Percentiles rank a stretch among this genome's conserved stretches.
Conservation (phyloP, 2,797 vertebrate species). For the Anguilla anguilla region DNA sequence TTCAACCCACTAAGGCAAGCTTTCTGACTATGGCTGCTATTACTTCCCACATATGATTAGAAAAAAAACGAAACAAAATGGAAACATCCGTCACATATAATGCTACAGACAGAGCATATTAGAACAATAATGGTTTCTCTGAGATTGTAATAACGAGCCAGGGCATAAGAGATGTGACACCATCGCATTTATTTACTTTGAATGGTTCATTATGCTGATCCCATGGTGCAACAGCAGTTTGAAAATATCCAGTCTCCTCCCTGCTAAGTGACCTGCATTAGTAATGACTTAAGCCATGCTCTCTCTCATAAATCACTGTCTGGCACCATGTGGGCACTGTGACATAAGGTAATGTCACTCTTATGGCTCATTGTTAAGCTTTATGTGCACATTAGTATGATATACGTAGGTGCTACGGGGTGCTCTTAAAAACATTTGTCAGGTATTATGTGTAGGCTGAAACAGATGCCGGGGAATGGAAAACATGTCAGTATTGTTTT, state of each 20-base stretch:
- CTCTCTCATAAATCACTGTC: neutral
- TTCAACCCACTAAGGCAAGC: neutral
- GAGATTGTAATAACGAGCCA: neutral
- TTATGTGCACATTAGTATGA: conserved; percentile 10
- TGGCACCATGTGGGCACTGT: neutral
- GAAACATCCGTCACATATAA: neutral
- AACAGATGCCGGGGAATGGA: neutral
- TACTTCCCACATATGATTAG: neutral
- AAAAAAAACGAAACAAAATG: too few species aligned
- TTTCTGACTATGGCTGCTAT: neutral
- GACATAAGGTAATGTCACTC: conserved; percentile 13
- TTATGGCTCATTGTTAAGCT: neutral
- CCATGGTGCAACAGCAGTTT: neutral
- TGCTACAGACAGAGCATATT: neutral
- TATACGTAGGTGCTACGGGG: neutral
- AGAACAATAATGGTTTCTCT: neutral
- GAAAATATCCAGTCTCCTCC: neutral
- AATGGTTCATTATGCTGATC: neutral
- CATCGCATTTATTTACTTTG: neutral
- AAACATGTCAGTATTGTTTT: neutral
- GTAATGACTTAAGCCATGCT: neutral
- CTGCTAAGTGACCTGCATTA: neutral
- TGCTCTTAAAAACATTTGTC: neutral
- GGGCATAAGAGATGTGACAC: neutral
- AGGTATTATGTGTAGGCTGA: neutral